Percentiles rank a stretch among this genome's conserved stretches.
These are phyloP conservation scores for Strigops habroptila DNA, from an alignment of 2,113 vertebrate genomes.

Conservation along the genomic window DNA sequence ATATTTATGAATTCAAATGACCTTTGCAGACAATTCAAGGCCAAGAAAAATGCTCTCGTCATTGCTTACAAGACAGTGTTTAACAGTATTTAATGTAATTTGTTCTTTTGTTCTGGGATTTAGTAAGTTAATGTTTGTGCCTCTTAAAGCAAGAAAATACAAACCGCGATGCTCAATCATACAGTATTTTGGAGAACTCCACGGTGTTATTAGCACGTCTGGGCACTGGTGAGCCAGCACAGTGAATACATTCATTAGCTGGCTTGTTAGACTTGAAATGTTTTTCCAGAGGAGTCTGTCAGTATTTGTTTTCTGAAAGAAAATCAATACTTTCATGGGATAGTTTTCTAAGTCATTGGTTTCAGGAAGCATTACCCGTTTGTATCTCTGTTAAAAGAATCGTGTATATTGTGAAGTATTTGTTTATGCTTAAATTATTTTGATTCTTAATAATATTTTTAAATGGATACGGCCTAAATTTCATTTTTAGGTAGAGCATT, in stretches of 20 bases:
- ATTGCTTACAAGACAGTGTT: not conserved
- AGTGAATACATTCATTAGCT: not conserved
- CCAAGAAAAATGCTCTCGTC: conserved; percentile 36
- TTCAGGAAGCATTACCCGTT: not conserved
- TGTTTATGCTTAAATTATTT: not conserved
- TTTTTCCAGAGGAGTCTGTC: not conserved
- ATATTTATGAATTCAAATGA: conserved; percentile 62
- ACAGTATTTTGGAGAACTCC: not conserved
- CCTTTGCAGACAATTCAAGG: conserved; percentile 50
- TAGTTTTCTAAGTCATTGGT: not conserved
- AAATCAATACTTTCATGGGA: not conserved
- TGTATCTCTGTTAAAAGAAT: not conserved
- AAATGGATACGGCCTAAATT: not conserved
- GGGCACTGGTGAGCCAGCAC: not conserved
- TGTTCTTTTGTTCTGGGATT: not conserved
- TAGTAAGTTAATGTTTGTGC: conserved; percentile 9
- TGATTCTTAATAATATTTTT: not conserved
- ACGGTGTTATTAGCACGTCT: not conserved
- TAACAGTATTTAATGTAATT: not conserved
- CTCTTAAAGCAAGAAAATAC: not conserved
- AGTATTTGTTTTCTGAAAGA: not conserved
- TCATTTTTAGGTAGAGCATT: not conserved
- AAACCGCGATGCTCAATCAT: not conserved
- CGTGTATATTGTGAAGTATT: not conserved
- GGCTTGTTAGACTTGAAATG: not conserved